phyloP scores from a whole-genome alignment of 2,113 vertebrate genomes.

The Carassius auratus region DNA sequence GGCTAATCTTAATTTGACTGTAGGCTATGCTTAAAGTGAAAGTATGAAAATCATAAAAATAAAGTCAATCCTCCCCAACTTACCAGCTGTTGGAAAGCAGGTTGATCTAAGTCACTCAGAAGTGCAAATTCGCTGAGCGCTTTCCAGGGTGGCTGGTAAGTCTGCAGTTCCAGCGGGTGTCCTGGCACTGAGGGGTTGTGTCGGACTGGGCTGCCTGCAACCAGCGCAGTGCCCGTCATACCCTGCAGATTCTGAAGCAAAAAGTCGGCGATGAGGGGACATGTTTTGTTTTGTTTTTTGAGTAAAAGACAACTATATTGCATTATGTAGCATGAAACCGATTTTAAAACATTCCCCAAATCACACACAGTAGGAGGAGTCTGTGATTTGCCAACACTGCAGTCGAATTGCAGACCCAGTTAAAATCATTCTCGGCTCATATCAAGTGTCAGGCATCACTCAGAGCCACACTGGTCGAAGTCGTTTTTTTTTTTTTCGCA shows the following conservation, averaged over 20 bases:
- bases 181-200: slow-evolving; percentile 88
- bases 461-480: not conserved
- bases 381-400: not conserved
- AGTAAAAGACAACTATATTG: not conserved
- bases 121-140: slow-evolving; percentile 92
- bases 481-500: not conserved
- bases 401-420: not conserved
- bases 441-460: not conserved
- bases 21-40: not conserved
- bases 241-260: slow-evolving; percentile 87
- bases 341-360: not conserved
- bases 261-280: not conserved
- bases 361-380: not conserved
- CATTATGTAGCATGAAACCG: not conserved
- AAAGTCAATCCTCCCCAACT: not conserved
- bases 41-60: not conserved
- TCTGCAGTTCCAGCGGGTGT: slow-evolving; percentile 90
- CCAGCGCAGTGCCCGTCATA: slow-evolving; percentile 91
- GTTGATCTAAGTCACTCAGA: slow-evolving; percentile 94
- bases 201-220: slow-evolving; percentile 90
- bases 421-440: slow-evolving; percentile 1
- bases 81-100: slow-evolving; percentile 93
- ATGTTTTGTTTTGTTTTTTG: not conserved
- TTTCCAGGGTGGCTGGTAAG: slow-evolving; percentile 94
- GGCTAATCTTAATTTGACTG: not conserved